Base-by-base conservation (phyloP, 2,888 invertebrate species). In the Ceriagrion tenellum region DNA sequence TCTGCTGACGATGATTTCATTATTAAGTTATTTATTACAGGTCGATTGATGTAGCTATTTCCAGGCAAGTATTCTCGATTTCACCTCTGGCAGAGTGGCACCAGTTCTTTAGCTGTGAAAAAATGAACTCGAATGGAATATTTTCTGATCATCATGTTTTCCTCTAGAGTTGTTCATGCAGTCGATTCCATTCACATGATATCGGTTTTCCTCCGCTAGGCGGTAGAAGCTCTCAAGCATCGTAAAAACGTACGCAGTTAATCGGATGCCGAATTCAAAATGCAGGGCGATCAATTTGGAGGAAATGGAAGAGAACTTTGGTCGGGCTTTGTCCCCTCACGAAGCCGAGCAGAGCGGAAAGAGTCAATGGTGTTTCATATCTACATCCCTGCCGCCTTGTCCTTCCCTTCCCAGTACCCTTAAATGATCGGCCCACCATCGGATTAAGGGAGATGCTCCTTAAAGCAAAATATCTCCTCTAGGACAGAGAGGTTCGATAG, bases 391-490 rank as follows among this genome's bases (percentile, higher is more conserved):
- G 35, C 35, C 81, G 30, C 69, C 10, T 30, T 81, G 81, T 35
- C 13, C 59, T 59, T 12, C 18, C 35, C 81, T n/a, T 81, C n/a
- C 81, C 81, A 81, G 26, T 16, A 16, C 81, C 35, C 81, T 81
- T 13, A 81, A 81, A 81, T 47, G 47, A 47, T 81, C 81, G 81
- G 81, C 35, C 81, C 30, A 35, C 35, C 30, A 81, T 81, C 81
- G 81, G 81, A 8, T 81, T 81, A 81, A 81, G 81, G 81, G 81
- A 35, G 81, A 81, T 81, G 30, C 35, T 35, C 81, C 81, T 81
- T 81, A 81, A 81, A 81, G 81, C 81, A 81, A 35, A 35, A 35
- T 35, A 35, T 35, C 13, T 18, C 35, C 35, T 12, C 35, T 35
- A 26, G 81, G 81, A 35, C 13, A 13, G 81, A 81, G 81, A 35